These are phyloP conservation scores for Eristalis arbustorum DNA, from an alignment of 2,888 invertebrate genomes.

Conservation along the genomic window DNA sequence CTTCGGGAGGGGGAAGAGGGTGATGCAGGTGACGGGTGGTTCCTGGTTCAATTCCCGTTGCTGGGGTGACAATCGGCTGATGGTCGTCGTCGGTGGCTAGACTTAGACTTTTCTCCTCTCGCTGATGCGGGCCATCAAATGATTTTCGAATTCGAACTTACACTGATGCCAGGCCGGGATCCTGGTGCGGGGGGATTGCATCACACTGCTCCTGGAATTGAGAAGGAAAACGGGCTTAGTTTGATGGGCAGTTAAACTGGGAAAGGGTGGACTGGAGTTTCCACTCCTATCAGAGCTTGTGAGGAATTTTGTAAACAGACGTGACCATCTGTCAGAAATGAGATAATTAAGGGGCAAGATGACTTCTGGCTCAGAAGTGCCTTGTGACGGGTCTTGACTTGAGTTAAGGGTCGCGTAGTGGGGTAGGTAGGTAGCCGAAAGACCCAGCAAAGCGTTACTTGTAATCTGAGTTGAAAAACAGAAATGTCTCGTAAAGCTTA, in stretches of 20 bases:
- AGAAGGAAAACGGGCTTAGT: not conserved
- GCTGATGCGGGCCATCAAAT: conserved; percentile 57
- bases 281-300: not conserved
- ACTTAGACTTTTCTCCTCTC: conserved; percentile 57
- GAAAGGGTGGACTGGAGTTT: not conserved
- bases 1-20: not conserved
- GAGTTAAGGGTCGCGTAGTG: too few relatives aligned
- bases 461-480: too few relatives aligned
- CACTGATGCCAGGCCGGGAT: conserved; percentile 32
- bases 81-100: conserved; percentile 3
- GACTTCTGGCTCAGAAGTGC: too few relatives aligned
- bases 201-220: conserved; percentile 41
- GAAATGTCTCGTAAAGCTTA: too few relatives aligned
- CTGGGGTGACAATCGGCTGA: conserved; percentile 56
- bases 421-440: too few relatives aligned
- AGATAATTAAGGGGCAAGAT: not conserved
- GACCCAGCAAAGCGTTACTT: too few relatives aligned
- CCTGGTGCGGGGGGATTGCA: conserved; percentile 40
- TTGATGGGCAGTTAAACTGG: not conserved
- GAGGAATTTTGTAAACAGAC: not conserved
- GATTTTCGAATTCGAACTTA: conserved; percentile 55
- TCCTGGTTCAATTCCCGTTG: conserved; percentile 65
- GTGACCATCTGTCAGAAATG: not conserved
- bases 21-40: not conserved
- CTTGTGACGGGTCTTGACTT: too few relatives aligned